Conservation (phyloP, 2,888 invertebrate genomes). For the Eurytoma adleriae region DNA sequence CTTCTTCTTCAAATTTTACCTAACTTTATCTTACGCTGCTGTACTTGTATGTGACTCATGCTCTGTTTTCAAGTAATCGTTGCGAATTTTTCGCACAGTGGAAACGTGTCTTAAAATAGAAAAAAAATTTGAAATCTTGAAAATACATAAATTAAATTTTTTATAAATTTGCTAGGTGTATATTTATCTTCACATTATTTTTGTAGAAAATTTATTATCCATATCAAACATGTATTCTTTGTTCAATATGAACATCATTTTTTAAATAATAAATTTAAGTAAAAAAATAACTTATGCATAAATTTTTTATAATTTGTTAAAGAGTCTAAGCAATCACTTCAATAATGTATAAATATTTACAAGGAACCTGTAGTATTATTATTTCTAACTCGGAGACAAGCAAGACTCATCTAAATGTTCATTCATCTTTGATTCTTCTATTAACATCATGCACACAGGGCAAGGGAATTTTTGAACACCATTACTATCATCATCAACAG, state of each 20-base stretch:
- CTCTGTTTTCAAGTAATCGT: no score
- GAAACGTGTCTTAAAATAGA: no score
- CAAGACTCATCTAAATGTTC: conserved; percentile 79
- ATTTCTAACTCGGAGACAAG: conserved; percentile 34
- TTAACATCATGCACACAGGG: conserved; percentile 80
- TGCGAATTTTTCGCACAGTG: no score
- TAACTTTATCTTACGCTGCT: no score
- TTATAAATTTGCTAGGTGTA: no score
- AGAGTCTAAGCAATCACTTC: no score
- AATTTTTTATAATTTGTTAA: no score
- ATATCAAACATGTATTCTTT: not conserved
- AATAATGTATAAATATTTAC: no score
- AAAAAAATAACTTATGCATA: conserved; percentile 3
- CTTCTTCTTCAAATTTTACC: no score
- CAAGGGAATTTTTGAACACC: conserved; percentile 75
- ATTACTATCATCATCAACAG: conserved; percentile 57
- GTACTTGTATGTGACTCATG: no score
- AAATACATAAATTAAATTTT: no score
- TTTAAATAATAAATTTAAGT: not conserved
- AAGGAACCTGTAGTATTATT: not conserved
- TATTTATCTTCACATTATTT: not conserved
- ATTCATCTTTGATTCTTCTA: conserved; percentile 79
- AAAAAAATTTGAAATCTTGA: no score
- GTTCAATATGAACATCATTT: not conserved
- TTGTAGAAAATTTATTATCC: not conserved